phyloP scores from a whole-genome alignment of 1,140 invertebrate species.

The Hesperophylax magnus region DNA sequence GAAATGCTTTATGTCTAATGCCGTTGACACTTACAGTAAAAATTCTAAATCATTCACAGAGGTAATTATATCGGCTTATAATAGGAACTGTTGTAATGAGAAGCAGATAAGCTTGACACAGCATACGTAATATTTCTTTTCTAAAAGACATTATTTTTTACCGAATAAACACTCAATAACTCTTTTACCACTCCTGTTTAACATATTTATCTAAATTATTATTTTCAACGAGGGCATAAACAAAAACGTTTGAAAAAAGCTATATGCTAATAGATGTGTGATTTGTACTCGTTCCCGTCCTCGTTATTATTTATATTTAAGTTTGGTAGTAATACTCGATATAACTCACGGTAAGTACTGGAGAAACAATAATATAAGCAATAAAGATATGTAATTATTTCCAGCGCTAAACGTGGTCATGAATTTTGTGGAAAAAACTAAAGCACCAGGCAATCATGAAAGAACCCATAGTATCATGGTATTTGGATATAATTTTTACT shows the following conservation, averaged over 20 bases:
- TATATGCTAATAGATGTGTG: background rate
- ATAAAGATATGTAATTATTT: slow-evolving; percentile 38
- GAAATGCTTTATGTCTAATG: no score
- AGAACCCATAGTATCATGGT: slow-evolving; percentile 10
- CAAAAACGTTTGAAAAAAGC: background rate
- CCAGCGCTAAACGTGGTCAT: background rate
- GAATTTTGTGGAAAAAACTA: slow-evolving; percentile 15
- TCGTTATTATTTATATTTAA: slow-evolving; percentile 24
- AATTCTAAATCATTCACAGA: no score
- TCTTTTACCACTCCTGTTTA: background rate
- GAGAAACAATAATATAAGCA: background rate
- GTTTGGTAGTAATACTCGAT: background rate
- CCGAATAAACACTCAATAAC: no score
- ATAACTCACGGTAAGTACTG: background rate
- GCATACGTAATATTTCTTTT: no score
- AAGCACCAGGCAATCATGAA: background rate
- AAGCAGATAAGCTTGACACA: no score
- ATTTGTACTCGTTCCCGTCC: background rate
- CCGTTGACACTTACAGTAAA: no score
- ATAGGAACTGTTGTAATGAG: no score
- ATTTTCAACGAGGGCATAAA: no score
- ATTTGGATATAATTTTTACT: slow-evolving; percentile 19
- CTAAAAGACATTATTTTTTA: no score
- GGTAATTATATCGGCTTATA: no score
- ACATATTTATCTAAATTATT: background rate